Evolutionary conservation across 2,888 invertebrate species (phyloP), one percentile per base, ranked within the genome.

Genomic region (Cryptocephalus moraei): DNA sequence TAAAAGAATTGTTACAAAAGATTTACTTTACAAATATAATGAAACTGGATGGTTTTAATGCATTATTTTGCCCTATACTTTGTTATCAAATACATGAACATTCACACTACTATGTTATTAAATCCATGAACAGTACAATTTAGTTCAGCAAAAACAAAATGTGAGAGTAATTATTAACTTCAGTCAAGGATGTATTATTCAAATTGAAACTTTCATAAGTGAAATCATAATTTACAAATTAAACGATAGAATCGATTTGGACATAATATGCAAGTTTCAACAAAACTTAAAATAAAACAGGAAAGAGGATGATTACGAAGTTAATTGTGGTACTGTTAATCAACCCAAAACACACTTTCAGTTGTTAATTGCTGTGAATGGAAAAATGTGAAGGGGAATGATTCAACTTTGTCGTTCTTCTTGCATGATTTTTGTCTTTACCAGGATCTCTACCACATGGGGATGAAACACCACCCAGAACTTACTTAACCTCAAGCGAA

Each of bases 401-500:
- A 44, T 13, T 40, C 41, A 2, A 22, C 6, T 22, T 22, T 22
- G 22, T 22, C 22, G 22, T 22, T 22, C 22, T 22, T 6, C 22
- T 22, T 22, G 22, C 22, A 22, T 22, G 22, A 6, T 22, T 22
- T 22, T 22, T 22, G 22, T 22, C 22, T 22, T 22, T 22, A 22
- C 22, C 22, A 22, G 22, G 22, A 22, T 22, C 22, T 22, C 22
- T 22, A 22, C 22, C 22, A 6, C 6, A 22, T 22, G 22, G 22
- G 22, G 22, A 22, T 22, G 22, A 22, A 22, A 22, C 22, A 22
- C 22, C 22, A 46, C 43, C 46, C 49, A 39, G 32, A 42, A 57
- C 61, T 61, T 60, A 61, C 61, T 58, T 57, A 52, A 60, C 52
- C 45, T 61, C 60, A 47, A 58, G 53, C 13, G 58, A 56, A 45